Base-by-base conservation (phyloP, 2,888 invertebrate genomes). In the Gnatocerus cornutus region DNA sequence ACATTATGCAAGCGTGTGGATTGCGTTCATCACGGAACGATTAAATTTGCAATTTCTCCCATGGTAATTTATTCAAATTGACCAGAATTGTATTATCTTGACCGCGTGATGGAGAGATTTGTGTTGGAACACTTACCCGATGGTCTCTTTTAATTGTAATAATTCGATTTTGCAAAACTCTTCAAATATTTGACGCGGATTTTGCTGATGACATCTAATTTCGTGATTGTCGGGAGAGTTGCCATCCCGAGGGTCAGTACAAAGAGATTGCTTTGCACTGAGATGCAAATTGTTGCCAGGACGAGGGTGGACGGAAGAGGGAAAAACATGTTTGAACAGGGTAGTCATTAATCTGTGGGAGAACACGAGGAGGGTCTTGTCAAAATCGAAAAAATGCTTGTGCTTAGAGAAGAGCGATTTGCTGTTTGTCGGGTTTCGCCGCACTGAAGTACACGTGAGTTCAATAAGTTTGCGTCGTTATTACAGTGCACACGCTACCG, bases 11-110 rank as follows among this genome's bases (percentile, higher is more conserved):
- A 13, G 59, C 61, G 39, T 29, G 58, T 37, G 53, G 63, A 52
- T 62, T 62, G 62, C 62, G 62, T 62, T 61, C 33, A 48, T 62
- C 62, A 62, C 62, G 62, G 50, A 62, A 48, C 46, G 41, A 16
- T 16, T 27, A 21, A 53, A 53, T 53, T 63, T 63, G 63, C 63
- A 63, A 63, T 53, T 63, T 61, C 61, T 61, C 63, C 41, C 63
- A 53, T 63, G 63, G 53, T 63, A 63, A 63, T 63, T 62, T 62
- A 62, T 62, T 62, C 62, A 62, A 62, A 62, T 62, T 50, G 48
- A 10, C 48, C 41, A 27, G 62, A 50, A 50, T 50, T 30, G 59
- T 30, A 45, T 59, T 59, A 59, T 46, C 59, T 59, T 43, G 59
- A 10, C 30, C 59, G 46, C 30, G 59, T 46, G 59, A 43, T 21